A percentile compares a stretch with the other conserved stretches of the same genome.
Evolutionary conservation across 2,797 vertebrate species (phyloP).

Genomic region (Sebastolobus alascanus): DNA sequence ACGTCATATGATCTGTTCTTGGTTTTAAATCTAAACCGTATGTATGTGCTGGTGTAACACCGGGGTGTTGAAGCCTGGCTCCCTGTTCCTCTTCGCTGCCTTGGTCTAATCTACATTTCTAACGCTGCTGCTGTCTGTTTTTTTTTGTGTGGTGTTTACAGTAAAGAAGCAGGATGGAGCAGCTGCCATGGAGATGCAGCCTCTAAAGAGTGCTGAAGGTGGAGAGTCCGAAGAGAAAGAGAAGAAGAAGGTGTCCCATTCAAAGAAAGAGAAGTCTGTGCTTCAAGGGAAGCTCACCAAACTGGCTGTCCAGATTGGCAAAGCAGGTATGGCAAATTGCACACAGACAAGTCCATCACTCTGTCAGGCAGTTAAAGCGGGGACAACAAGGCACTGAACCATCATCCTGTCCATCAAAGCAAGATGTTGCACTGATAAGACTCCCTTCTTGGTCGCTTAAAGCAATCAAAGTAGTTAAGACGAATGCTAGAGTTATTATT

Average conservation of each 20-base stretch:
- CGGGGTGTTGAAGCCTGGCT: conserved; percentile 24
- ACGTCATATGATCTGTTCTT: conserved; percentile 14
- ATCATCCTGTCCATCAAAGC: conserved; percentile 54
- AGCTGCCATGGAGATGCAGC: conserved; percentile 99
- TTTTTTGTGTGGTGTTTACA: conserved; percentile 77
- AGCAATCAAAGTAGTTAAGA: conserved; percentile 24
- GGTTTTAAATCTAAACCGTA: conserved; percentile 27
- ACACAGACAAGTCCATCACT: conserved; percentile 44
- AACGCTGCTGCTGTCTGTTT: conserved; percentile 39
- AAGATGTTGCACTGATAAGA: conserved; percentile 27
- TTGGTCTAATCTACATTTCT: conserved; percentile 36
- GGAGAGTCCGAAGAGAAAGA: conserved; percentile 94
- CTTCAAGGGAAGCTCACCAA: conserved; percentile 99
- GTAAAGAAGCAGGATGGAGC: conserved; percentile 99
- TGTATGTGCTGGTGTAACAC: conserved; percentile 21
- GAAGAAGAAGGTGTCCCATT: conserved; percentile 92
- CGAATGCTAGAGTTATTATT: conserved; percentile 22
- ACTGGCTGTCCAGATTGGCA: conserved; percentile 98
- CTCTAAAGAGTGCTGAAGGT: conserved; percentile 97
- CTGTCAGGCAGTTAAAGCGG: conserved; percentile 41
- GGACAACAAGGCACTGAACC: conserved; percentile 34
- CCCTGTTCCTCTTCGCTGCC: conserved; percentile 12
- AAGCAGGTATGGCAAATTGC: conserved; percentile 90
- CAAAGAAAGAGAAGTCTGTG: conserved; percentile 98
- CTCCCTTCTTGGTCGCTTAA: conserved; percentile 18